Conservation (phyloP, 2,113 vertebrate genomes). For the Castor canadensis region DNA sequence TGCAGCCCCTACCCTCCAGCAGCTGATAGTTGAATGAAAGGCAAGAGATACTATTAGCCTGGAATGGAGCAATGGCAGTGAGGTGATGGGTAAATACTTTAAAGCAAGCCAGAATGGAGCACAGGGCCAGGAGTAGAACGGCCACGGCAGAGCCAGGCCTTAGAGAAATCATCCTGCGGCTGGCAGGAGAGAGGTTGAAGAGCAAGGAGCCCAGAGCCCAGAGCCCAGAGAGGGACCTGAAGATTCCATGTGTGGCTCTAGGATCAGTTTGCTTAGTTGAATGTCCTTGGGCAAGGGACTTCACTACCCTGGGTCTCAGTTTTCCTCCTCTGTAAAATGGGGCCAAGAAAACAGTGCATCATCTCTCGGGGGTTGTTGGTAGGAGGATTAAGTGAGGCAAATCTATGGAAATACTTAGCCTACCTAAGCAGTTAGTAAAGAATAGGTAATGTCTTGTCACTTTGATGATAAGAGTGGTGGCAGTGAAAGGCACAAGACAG, state of each 20-base stretch:
- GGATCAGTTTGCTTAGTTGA: background rate
- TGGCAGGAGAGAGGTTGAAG: background rate
- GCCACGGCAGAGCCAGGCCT: background rate
- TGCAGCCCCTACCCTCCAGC: background rate
- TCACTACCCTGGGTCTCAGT: background rate
- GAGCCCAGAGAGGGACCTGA: background rate
- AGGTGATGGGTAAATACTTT: background rate
- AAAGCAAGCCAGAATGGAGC: background rate
- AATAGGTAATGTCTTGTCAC: background rate
- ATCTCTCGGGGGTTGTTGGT: background rate
- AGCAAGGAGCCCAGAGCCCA: background rate
- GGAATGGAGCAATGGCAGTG: background rate
- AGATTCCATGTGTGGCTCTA: background rate
- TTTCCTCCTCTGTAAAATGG: background rate
- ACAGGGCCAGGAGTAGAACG: background rate
- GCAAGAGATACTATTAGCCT: background rate
- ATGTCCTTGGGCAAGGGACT: background rate
- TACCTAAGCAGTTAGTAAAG: background rate
- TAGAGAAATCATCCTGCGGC: background rate
- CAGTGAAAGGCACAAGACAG: background rate
- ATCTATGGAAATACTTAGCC: background rate
- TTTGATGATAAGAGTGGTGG: background rate
- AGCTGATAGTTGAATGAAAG: constrained; percentile 3
- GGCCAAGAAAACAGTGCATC: background rate
- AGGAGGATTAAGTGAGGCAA: background rate